Percentiles rank a stretch among this genome's conserved stretches.
phyloP scores from a whole-genome alignment of 2,888 invertebrate species.

The Dimorphilus gyrociliatus region DNA sequence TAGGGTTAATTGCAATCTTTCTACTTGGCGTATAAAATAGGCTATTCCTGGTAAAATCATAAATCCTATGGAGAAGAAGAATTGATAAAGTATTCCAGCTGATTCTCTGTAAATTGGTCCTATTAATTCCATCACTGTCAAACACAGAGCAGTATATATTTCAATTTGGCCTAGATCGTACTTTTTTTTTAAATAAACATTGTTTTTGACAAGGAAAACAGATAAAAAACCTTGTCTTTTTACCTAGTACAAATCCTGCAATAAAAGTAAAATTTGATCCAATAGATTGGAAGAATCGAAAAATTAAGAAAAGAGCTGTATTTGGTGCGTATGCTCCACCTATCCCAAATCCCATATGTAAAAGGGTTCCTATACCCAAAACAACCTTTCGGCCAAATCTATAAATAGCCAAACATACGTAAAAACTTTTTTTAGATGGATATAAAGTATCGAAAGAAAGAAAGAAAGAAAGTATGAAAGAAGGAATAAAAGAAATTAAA shows the following conservation, averaged over 20 bases:
- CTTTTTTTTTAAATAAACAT: too few species aligned
- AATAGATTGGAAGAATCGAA: conserved; percentile 8
- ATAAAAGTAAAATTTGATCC: conserved; percentile 6
- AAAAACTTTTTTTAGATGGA: too few species aligned
- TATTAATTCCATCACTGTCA: conserved; percentile 9
- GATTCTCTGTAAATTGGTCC: conserved; percentile 5
- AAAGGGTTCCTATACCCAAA: conserved; percentile 3
- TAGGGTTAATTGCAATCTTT: conserved; percentile 5
- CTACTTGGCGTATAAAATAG: conserved; percentile 7
- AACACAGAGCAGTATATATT: too few species aligned
- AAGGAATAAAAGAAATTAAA: too few species aligned
- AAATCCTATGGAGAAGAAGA: conserved; percentile 6
- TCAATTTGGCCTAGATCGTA: too few species aligned
- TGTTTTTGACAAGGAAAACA: background rate
- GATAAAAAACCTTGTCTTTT: background rate
- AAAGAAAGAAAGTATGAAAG: too few species aligned
- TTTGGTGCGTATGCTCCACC: conserved; percentile 5
- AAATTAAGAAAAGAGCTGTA: conserved; percentile 5
- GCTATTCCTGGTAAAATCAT: conserved; percentile 8
- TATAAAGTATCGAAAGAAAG: too few species aligned
- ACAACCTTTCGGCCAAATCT: conserved; percentile 9
- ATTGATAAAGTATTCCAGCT: conserved; percentile 4
- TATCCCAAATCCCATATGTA: conserved; percentile 7
- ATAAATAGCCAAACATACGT: too few species aligned
- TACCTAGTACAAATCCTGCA: conserved; percentile 8